phyloP scores from a whole-genome alignment of 2,113 vertebrate species.

The Opisthocomus hoazin region DNA sequence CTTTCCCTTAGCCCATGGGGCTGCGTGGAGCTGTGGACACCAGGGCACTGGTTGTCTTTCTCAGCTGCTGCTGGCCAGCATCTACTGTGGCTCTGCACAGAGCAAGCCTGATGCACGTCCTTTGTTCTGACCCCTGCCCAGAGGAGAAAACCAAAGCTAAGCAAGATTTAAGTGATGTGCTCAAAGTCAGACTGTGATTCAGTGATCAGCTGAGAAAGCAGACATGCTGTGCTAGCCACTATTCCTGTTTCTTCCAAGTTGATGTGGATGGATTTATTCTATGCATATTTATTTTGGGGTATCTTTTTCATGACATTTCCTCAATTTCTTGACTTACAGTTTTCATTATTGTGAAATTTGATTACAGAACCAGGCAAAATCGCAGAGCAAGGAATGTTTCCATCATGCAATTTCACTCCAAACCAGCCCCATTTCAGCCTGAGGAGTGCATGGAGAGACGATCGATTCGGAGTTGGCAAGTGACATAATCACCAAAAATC shows the following conservation, averaged over 20 bases:
- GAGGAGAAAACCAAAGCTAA: constrained; percentile 26
- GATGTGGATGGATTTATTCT: constrained; percentile 44
- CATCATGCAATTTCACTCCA: neutral
- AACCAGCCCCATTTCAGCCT: neutral
- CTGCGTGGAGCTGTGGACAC: neutral
- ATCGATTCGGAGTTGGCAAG: constrained; percentile 20
- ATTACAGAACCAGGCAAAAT: constrained; percentile 48
- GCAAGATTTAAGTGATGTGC: constrained; percentile 21
- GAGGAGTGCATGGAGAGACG: neutral
- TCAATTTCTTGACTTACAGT: constrained; percentile 52
- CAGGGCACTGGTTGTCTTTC: neutral
- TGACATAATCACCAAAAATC: neutral
- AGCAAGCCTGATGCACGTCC: neutral
- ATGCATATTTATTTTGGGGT: neutral
- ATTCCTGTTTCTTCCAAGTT: neutral
- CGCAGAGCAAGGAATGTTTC: constrained; percentile 11
- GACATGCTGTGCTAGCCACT: constrained; percentile 31
- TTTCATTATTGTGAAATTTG: constrained; percentile 59
- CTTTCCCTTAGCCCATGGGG: neutral
- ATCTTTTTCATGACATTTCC: constrained; percentile 49
- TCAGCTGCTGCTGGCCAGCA: neutral
- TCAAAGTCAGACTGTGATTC: constrained; percentile 54
- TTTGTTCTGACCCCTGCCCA: constrained; percentile 19
- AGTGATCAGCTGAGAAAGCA: constrained; percentile 53
- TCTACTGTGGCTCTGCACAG: neutral